These are phyloP conservation scores for Rutpela maculata DNA, from an alignment of 2,888 invertebrate genomes.

Conservation along the genomic window DNA sequence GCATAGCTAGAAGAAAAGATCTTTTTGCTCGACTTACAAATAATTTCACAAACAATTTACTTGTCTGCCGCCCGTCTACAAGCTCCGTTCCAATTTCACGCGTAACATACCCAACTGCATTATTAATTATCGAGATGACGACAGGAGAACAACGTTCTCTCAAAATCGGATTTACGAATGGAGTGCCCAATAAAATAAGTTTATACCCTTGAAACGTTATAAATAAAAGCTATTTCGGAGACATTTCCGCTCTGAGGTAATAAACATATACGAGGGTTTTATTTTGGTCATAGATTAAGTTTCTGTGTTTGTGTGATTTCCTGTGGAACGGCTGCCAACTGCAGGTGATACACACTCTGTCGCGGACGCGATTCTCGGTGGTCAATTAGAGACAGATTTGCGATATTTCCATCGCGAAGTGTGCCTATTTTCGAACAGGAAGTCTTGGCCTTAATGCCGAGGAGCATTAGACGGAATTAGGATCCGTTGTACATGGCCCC, in stretches of 20 bases:
- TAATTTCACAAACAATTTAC: too few relatives aligned
- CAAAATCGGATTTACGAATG: background rate
- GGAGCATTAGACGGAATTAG: background rate
- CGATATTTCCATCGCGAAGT: background rate
- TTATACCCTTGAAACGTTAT: slow-evolving; percentile 18
- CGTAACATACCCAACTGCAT: background rate
- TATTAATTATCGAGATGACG: background rate
- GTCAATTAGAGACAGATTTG: slow-evolving; percentile 13
- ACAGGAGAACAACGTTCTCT: background rate
- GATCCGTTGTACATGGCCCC: background rate
- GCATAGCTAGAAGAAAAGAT: too few relatives aligned
- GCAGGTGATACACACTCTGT: slow-evolving; percentile 25
- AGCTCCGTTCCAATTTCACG: background rate
- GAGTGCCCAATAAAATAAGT: slow-evolving; percentile 13
- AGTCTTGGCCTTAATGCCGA: background rate
- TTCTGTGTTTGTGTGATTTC: slow-evolving; percentile 34
- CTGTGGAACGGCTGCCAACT: slow-evolving; percentile 34
- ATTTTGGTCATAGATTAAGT: slow-evolving; percentile 40
- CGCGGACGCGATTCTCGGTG: slow-evolving; percentile 14
- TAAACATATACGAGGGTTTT: slow-evolving; percentile 39
- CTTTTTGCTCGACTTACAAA: too few relatives aligned
- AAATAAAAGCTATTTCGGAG: slow-evolving; percentile 40
- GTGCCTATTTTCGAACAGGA: slow-evolving; percentile 1
- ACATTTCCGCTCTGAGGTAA: slow-evolving; percentile 41
- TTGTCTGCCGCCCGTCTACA: background rate